Evolutionary conservation across 2,888 invertebrate genomes (phyloP).

Genomic region (Lepidochitona cinerea): DNA sequence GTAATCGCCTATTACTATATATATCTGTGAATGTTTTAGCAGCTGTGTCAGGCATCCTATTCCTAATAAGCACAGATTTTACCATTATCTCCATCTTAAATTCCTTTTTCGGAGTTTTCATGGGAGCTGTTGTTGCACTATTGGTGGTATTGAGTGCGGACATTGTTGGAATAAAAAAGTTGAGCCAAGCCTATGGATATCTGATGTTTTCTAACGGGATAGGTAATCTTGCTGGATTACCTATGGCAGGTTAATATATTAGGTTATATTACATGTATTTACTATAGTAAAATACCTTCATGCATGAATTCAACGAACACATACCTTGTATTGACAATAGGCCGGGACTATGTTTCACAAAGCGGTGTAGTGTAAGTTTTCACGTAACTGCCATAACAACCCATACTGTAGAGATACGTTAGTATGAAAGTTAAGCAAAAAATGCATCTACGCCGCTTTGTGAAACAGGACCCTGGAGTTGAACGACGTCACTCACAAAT

Average conservation of each 20-base stretch:
- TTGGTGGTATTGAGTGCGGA: constrained; percentile 55
- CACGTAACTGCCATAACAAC: too few species aligned
- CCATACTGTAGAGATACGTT: too few species aligned
- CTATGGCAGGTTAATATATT: constrained; percentile 49
- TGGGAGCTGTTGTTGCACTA: constrained; percentile 55
- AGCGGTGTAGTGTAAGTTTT: too few species aligned
- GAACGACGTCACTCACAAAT: too few species aligned
- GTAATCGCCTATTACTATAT: constrained; percentile 44
- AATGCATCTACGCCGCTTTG: too few species aligned
- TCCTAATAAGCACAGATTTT: constrained; percentile 7
- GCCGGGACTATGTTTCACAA: too few species aligned
- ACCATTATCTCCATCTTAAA: constrained; percentile 13
- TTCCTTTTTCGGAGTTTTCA: constrained; percentile 41
- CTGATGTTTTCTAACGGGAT: constrained; percentile 60
- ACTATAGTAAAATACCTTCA: too few species aligned
- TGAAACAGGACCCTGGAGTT: too few species aligned
- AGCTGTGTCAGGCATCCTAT: constrained; percentile 35
- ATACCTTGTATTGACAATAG: too few species aligned
- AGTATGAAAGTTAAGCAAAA: too few species aligned
- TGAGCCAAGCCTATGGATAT: constrained; percentile 56
- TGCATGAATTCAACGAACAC: too few species aligned
- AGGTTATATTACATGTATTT: too few species aligned
- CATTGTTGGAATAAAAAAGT: constrained; percentile 46
- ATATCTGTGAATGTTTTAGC: constrained; percentile 40
- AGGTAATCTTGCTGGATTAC: constrained; percentile 51